phyloP scores from a whole-genome alignment of 2,888 invertebrate species.

The Geophilus truncorum region DNA sequence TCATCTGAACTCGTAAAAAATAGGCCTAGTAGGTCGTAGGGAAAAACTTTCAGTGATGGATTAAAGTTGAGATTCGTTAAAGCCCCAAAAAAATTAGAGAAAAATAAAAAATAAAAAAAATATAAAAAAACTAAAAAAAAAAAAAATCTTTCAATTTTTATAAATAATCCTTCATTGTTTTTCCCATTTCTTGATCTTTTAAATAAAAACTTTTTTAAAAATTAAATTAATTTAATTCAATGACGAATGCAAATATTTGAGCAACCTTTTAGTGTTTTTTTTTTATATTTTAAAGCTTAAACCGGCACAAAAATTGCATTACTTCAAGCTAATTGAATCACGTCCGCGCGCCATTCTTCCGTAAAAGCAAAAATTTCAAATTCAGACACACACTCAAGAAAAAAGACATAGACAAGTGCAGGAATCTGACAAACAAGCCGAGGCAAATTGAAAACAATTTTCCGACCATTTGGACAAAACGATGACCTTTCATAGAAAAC shows the following conservation, averaged over 20 bases:
- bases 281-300: too few species aligned
- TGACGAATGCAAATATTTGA: too few species aligned
- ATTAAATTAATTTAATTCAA: too few species aligned
- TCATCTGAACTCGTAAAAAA: background rate
- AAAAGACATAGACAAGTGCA: background rate
- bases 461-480: slow-evolving; percentile 25
- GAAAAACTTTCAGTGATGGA: background rate
- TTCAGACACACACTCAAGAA: background rate
- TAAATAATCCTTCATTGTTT: too few species aligned
- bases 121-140: background rate
- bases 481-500: slow-evolving; percentile 23
- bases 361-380: background rate
- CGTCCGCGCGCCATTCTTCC: background rate
- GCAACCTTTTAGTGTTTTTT: too few species aligned
- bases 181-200: too few species aligned
- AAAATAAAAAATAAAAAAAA: background rate
- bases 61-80: background rate
- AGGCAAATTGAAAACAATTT: slow-evolving; percentile 25
- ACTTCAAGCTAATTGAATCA: background rate
- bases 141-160: too few species aligned
- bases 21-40: background rate
- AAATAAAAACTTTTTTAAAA: too few species aligned
- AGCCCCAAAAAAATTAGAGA: background rate
- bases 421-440: background rate
- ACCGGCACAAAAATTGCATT: background rate